Base-by-base conservation (phyloP, 2,113 vertebrate species). In the Phyllostomus discolor region DNA sequence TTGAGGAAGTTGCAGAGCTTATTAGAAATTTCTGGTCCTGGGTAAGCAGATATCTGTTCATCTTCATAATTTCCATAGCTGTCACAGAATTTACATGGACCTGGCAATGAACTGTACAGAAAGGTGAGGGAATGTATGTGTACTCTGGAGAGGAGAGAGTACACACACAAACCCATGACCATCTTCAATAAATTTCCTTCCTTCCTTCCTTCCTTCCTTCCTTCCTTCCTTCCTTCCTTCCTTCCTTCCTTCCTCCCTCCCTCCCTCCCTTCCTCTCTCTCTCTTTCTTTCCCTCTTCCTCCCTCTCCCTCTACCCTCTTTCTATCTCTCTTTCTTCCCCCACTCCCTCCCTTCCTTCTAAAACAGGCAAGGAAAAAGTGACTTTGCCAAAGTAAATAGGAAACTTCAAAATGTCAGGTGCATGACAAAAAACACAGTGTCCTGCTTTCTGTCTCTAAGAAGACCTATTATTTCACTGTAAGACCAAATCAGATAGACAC, bases 331-430 rank as follows among this genome's bases (percentile, higher is more conserved):
- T 41, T 1, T 17, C 10, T 50, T 48, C 4, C 43, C 6, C 22
- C 15, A 6, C 9, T 12, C 41, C 0, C 4, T 5, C 19, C 10
- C 5, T 35, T 70, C 16, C 54, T 75, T 78, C 50, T 38, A 28
- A 33, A 83, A 92, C 9, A 57, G 20, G 10, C 20, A 5, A 93
- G n/a, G 43, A 43, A 70, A 86, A 76, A 72, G 33, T 38, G 46
- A 43, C 57, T 93, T 96, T 95, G 52, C 54, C 73, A 52, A 78
- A 86, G 54, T 88, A 54, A 85, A 35, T 22, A 24, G 31, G 28
- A 75, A 75, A 87, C 28, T 64, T 59, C 17, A 15, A 81, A 82
- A 66, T 73, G 5, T 28, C 38, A 85, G 43, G 15, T 69, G 8
- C 31, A 17, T 33, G 33, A 20, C 31, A 81, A 84, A 50, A 50